These are phyloP conservation scores for Myathropa florea DNA, from an alignment of 2,888 invertebrate species.

Conservation along the genomic window DNA sequence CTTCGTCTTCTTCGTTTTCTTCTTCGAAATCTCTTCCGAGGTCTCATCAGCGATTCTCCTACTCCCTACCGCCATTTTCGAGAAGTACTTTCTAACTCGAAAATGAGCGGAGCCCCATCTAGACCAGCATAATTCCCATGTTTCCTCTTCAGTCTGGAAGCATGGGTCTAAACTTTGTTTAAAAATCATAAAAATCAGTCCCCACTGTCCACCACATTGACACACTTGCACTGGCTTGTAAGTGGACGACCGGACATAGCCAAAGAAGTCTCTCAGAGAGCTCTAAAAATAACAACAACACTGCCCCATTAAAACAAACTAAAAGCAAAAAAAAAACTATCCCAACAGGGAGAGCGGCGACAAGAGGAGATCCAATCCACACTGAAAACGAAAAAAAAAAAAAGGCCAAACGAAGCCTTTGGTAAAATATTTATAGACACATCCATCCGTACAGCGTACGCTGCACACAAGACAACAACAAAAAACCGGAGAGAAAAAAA, in stretches of 20 bases:
- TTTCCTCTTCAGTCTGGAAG: too few relatives aligned
- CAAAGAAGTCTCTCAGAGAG: conserved; percentile 27
- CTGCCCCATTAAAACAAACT: conserved; percentile 16
- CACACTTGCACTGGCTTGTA: too few relatives aligned
- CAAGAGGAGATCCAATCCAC: not conserved
- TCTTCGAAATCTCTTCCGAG: too few relatives aligned
- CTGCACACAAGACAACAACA: conserved; percentile 13
- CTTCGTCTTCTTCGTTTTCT: too few relatives aligned
- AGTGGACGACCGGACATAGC: not conserved
- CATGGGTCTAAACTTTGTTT: too few relatives aligned
- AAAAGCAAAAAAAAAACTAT: conserved; percentile 22
- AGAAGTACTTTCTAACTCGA: too few relatives aligned
- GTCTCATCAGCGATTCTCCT: too few relatives aligned
- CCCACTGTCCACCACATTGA: not conserved
- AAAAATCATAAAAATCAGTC: not conserved
- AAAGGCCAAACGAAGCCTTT: not conserved
- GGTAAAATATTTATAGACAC: conserved; percentile 40
- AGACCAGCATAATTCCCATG: too few relatives aligned
- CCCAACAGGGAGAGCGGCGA: not conserved
- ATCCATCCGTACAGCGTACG: conserved; percentile 12
- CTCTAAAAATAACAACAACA: conserved; percentile 52
- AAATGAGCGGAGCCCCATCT: too few relatives aligned
- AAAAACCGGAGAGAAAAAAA: conserved; percentile 10
- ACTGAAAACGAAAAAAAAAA: conserved; percentile 3
- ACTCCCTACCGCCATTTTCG: too few relatives aligned